Conservation (phyloP, 2,113 vertebrate genomes). For the Nanorana parkeri region DNA sequence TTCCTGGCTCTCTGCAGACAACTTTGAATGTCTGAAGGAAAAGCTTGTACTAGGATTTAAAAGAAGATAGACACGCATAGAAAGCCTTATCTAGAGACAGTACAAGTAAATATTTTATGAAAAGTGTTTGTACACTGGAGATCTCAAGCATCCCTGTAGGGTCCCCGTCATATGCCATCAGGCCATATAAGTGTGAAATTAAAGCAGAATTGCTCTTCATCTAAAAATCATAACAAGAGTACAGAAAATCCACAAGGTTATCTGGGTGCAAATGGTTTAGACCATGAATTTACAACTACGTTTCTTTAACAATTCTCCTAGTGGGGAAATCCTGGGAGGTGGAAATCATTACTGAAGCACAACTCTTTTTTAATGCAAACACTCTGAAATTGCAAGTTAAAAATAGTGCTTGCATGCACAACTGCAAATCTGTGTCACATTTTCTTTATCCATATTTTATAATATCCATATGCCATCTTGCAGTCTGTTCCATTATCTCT, state of each 20-base stretch:
- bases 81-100: constrained; percentile 33
- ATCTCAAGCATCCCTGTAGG: constrained; percentile 18
- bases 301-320: too few relatives aligned
- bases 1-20: constrained; percentile 59
- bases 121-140: constrained; percentile 47
- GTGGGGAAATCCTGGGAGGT: too few relatives aligned
- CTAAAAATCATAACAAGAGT: not conserved
- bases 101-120: constrained; percentile 57
- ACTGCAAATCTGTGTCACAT: too few relatives aligned
- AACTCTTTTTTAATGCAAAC: too few relatives aligned
- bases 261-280: not conserved
- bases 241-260: not conserved
- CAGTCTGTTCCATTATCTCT: too few relatives aligned
- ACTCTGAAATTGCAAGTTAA: too few relatives aligned
- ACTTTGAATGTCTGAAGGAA: not conserved
- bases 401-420: too few relatives aligned
- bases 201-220: constrained; percentile 1
- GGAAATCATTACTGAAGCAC: too few relatives aligned
- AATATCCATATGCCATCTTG: too few relatives aligned
- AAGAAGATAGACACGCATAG: constrained; percentile 53
- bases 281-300: too few relatives aligned
- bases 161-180: constrained; percentile 52
- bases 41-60: constrained; percentile 42
- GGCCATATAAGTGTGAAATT: constrained; percentile 23
- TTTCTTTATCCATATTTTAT: too few relatives aligned